phyloP scores from a whole-genome alignment of 37 sponge, comb jelly and placozoan species.

The Haliclona indistincta region DNA sequence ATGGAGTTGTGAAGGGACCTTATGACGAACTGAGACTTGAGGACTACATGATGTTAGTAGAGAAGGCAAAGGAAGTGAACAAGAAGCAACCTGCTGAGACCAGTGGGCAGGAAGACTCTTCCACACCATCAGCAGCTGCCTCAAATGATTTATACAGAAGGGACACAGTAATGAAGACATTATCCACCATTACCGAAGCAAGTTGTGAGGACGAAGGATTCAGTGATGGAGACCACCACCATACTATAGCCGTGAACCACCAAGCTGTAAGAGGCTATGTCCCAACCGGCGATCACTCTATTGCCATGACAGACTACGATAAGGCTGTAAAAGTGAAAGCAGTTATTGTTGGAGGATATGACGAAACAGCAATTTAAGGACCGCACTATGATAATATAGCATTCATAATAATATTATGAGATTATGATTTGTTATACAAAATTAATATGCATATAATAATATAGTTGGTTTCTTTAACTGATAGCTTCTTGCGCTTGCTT shows the following conservation, averaged over 20 bases:
- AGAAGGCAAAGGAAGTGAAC: background rate
- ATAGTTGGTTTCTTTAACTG: background rate
- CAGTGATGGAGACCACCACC: too few species aligned
- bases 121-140: too few species aligned
- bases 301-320: too few species aligned
- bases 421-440: background rate
- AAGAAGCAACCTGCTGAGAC: background rate
- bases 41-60: background rate
- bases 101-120: background rate
- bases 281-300: too few species aligned
- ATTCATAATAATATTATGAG: background rate
- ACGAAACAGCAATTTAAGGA: too few species aligned
- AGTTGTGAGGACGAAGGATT: constrained; percentile 2
- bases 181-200: constrained; percentile 4
- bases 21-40: background rate
- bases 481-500: background rate
- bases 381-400: too few species aligned
- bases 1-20: too few species aligned
- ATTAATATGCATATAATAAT: background rate
- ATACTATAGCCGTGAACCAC: too few species aligned
- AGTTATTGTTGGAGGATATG: too few species aligned
- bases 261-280: too few species aligned
- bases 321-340: too few species aligned
- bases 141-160: too few species aligned
- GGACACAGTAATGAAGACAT: background rate